Conservation (phyloP, 2,888 invertebrate species). For the Augiades crinisus region DNA sequence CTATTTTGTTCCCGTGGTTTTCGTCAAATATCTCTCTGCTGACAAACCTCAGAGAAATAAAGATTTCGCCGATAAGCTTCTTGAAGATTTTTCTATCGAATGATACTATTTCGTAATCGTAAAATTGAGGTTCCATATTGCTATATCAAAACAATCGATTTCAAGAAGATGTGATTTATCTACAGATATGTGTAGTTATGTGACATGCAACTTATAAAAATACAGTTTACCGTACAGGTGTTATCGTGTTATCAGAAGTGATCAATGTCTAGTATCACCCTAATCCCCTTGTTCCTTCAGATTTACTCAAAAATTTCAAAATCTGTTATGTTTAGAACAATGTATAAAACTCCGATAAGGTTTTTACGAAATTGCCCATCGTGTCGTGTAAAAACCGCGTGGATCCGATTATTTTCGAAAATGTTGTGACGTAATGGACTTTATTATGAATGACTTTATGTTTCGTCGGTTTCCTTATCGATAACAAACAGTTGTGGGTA, state of each 20-base stretch:
- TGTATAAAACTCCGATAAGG: slow-evolving; percentile 9
- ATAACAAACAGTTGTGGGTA: slow-evolving; percentile 2
- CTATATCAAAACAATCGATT: too few relatives aligned
- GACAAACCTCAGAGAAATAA: not conserved
- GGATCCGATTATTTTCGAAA: not conserved
- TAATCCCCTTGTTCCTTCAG: slow-evolving; percentile 20
- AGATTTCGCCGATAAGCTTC: slow-evolving; percentile 10
- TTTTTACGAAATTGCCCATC: slow-evolving; percentile 14
- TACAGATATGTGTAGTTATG: not conserved
- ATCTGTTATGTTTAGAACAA: not conserved
- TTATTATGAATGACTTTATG: not conserved
- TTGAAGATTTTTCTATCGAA: not conserved
- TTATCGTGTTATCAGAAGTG: slow-evolving; percentile 6
- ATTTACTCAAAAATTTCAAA: slow-evolving; percentile 10
- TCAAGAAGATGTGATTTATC: slow-evolving; percentile 18
- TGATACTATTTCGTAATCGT: not conserved
- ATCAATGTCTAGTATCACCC: slow-evolving; percentile 10
- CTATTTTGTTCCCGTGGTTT: slow-evolving; percentile 10
- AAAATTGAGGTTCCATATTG: not conserved
- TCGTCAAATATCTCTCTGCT: not conserved
- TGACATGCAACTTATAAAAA: slow-evolving; percentile 10
- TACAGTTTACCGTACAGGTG: not conserved
- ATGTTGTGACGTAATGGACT: slow-evolving; percentile 1
- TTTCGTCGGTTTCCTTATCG: slow-evolving; percentile 1
- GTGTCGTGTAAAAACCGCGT: not conserved